These are phyloP conservation scores for Athalia cordata DNA, from an alignment of 2,888 invertebrate genomes.

Conservation along the genomic window DNA sequence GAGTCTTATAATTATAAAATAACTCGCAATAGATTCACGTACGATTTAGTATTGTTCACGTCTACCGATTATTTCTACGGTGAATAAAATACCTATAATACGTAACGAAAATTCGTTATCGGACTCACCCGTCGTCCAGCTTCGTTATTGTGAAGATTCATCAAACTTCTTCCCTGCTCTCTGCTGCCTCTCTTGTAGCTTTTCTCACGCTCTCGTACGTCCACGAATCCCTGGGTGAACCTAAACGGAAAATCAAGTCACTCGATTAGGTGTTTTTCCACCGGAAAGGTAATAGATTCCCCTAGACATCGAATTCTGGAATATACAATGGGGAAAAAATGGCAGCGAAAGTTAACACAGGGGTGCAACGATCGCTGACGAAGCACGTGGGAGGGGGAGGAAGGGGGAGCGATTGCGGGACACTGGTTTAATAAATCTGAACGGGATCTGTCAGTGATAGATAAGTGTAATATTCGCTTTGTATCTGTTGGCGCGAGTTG, in stretches of 20 bases:
- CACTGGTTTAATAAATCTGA: conserved; percentile 43
- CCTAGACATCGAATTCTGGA: not conserved
- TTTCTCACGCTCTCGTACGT: conserved; percentile 92
- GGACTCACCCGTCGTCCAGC: conserved; percentile 93
- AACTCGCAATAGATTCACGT: not conserved
- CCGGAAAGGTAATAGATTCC: not conserved
- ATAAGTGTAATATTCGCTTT: conserved; percentile 45
- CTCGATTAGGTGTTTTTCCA: not conserved
- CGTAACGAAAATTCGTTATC: not conserved
- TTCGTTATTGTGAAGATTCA: conserved; percentile 99
- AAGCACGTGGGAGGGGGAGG: not conserved
- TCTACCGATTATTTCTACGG: too few relatives aligned
- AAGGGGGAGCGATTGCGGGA: conserved; percentile 37
- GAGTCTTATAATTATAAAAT: too few relatives aligned
- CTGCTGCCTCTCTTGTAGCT: conserved; percentile 88
- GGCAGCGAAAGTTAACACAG: too few relatives aligned
- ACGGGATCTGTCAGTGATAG: conserved; percentile 44
- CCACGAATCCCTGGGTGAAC: conserved; percentile 96
- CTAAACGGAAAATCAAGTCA: conserved; percentile 72
- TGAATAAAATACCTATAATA: not conserved
- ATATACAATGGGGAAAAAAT: not conserved
- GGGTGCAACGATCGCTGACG: too few relatives aligned
- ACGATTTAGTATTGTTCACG: not conserved
- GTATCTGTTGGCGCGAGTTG: conserved; percentile 38
- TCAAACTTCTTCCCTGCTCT: conserved; percentile 90